Percentiles rank a stretch among this genome's conserved stretches.
phyloP scores from a whole-genome alignment of 2,888 invertebrate species.

The Pyrocoelia pectoralis region DNA sequence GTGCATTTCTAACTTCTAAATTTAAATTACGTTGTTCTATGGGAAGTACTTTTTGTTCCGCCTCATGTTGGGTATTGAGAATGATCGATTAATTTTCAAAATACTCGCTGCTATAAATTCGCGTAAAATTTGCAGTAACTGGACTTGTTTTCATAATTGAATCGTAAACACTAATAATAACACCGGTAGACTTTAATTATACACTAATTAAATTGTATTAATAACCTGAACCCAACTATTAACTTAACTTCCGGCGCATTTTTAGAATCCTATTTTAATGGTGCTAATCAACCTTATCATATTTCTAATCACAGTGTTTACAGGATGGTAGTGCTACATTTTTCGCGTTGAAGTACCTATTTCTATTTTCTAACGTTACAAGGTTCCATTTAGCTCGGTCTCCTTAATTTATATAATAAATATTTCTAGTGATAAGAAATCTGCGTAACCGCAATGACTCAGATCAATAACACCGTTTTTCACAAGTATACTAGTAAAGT shows the following conservation, averaged over 20 bases:
- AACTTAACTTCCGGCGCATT: not conserved
- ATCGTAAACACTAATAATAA: not conserved
- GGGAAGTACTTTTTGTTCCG: too few relatives aligned
- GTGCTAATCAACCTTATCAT: not conserved
- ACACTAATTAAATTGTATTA: not conserved
- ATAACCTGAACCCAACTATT: not conserved
- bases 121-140: not conserved
- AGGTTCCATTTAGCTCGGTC: constrained; percentile 25
- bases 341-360: not conserved
- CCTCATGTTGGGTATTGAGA: too few relatives aligned
- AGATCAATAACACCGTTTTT: constrained; percentile 32
- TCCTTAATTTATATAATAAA: constrained; percentile 33
- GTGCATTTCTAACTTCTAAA: not conserved
- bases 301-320: not conserved
- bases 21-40: not conserved
- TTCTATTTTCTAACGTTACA: constrained; percentile 9
- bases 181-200: not conserved
- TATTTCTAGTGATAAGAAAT: constrained; percentile 36
- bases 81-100: too few relatives aligned
- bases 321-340: not conserved
- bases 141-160: not conserved
- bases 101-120: too few relatives aligned
- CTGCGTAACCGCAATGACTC: constrained; percentile 37
- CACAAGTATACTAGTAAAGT: constrained; percentile 14
- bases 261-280: not conserved